A percentile compares a stretch with the other conserved stretches of the same genome.
phyloP scores from a whole-genome alignment of 2,797 vertebrate species.

The Arvicola amphibius region DNA sequence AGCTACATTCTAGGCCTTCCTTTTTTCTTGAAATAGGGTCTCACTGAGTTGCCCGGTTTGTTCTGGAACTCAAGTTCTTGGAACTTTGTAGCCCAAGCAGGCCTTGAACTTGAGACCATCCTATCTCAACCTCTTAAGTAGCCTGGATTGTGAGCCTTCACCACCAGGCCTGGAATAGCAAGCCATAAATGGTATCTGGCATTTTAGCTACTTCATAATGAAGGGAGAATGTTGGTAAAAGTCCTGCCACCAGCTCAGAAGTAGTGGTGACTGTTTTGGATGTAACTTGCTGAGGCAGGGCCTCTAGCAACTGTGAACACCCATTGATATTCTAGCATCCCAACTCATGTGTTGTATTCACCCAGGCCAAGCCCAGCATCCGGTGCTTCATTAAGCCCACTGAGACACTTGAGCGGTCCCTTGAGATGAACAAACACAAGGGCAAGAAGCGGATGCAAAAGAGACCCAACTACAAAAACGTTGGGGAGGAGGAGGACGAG shows the following conservation, averaged over 20 bases:
- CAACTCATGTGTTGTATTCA: not conserved
- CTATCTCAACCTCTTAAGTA: not conserved
- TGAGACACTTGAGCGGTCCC: constrained; percentile 95
- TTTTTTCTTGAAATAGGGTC: not conserved
- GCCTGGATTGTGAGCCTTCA: not conserved
- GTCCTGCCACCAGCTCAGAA: not conserved
- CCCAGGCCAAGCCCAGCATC: constrained; percentile 91
- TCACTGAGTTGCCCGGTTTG: not conserved
- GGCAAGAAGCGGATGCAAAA: constrained; percentile 95
- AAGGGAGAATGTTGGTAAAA: not conserved
- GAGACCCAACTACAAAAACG: constrained; percentile 98
- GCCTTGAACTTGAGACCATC: not conserved
- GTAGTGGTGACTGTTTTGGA: not conserved
- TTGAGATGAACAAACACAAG: constrained; percentile 96
- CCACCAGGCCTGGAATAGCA: not conserved
- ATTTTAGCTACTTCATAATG: not conserved
- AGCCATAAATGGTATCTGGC: not conserved
- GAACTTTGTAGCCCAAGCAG: not conserved
- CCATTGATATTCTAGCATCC: not conserved
- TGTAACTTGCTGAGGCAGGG: not conserved
- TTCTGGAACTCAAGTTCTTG: not conserved
- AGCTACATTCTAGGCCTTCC: not conserved
- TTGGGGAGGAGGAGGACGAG: constrained; percentile 96
- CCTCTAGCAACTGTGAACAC: not conserved
- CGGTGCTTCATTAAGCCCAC: constrained; percentile 96